Evolutionary conservation across 2,888 invertebrate genomes (phyloP).

Genomic region (Hydrotaea diabolus): DNA sequence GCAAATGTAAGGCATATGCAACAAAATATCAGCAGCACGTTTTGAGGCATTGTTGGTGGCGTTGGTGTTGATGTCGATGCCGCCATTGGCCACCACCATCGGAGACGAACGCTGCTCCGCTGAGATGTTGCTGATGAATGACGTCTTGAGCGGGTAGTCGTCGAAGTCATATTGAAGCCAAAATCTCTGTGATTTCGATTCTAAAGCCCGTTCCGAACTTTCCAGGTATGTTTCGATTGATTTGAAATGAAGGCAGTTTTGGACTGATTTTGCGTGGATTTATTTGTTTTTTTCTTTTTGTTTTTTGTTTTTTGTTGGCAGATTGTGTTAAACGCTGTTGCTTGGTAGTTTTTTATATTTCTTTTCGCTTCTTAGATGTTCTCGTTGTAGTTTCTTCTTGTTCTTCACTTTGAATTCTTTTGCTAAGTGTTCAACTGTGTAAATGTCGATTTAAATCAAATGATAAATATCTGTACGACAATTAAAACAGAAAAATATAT

Average conservation of each 20-base stretch:
- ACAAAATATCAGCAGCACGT: constrained; percentile 50
- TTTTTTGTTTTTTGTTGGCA: constrained; percentile 11
- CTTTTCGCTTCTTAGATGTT: neutral
- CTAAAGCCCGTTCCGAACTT: neutral
- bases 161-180: constrained; percentile 27
- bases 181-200: neutral
- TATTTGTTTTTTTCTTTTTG: neutral
- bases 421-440: too few species aligned
- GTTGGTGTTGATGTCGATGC: constrained; percentile 7
- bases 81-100: constrained; percentile 18
- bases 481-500: too few species aligned
- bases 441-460: constrained; percentile 46
- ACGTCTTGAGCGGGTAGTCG: constrained; percentile 18
- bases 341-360: neutral
- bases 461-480: constrained; percentile 43
- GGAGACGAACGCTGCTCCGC: neutral
- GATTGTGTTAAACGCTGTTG: constrained; percentile 47
- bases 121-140: constrained; percentile 13
- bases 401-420: constrained; percentile 15
- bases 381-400: neutral
- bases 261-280: constrained; percentile 1
- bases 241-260: constrained; percentile 23
- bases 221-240: neutral
- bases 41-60: constrained; percentile 50
- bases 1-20: constrained; percentile 50